phyloP scores from a whole-genome alignment of 2,888 invertebrate genomes.

The Papilio elwesi region DNA sequence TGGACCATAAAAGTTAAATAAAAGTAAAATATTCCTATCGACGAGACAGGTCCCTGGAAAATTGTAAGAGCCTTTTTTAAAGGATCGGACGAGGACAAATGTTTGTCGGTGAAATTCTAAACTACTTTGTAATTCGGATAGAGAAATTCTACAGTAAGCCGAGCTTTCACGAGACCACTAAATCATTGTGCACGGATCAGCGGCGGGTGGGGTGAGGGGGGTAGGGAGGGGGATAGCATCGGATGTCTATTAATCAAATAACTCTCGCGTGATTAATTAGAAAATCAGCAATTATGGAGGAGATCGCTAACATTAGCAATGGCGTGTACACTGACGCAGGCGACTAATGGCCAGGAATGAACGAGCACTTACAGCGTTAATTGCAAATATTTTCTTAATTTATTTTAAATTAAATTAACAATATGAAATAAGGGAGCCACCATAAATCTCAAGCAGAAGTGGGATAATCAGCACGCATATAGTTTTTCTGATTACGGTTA shows the following conservation, averaged over 20 bases:
- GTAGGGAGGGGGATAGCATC: constrained; percentile 48
- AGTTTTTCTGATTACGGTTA: too few species aligned
- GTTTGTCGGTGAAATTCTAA: constrained; percentile 19
- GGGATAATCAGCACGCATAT: background rate
- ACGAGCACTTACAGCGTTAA: background rate
- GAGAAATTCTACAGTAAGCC: constrained; percentile 61
- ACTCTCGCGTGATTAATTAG: constrained; percentile 80
- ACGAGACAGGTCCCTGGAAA: background rate
- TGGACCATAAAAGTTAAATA: background rate
- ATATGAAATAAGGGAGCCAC: background rate
- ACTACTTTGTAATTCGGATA: constrained; percentile 67
- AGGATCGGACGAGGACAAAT: constrained; percentile 15
- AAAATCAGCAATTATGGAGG: constrained; percentile 77
- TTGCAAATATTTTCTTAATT: constrained; percentile 8
- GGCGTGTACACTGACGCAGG: constrained; percentile 38
- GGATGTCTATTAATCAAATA: constrained; percentile 80
- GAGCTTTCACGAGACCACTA: constrained; percentile 63
- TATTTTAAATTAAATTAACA: background rate
- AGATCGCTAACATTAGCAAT: constrained; percentile 66
- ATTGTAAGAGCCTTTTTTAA: background rate
- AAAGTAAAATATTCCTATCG: background rate
- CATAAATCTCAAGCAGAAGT: background rate
- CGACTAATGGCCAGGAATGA: constrained; percentile 29
- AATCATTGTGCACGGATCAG: constrained; percentile 58
- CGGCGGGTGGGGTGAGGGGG: constrained; percentile 36